Evolutionary conservation across 2,797 vertebrate genomes (phyloP).

Genomic region (Xenentodon cancila): DNA sequence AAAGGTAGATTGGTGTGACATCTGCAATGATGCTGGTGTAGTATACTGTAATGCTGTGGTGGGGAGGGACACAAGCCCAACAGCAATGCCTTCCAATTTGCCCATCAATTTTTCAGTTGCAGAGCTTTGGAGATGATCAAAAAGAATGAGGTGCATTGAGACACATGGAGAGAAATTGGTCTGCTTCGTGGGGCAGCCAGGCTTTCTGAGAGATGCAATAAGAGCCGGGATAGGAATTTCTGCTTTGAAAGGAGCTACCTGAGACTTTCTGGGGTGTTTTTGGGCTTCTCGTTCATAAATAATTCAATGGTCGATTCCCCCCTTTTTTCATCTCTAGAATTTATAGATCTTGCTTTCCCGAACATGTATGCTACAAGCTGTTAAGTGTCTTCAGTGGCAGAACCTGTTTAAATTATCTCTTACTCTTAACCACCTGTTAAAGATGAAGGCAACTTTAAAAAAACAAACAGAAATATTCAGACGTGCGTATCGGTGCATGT

Average conservation of each 20-base stretch:
- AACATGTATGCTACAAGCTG: neutral
- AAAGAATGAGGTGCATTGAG: constrained; percentile 14
- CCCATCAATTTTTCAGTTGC: constrained; percentile 9
- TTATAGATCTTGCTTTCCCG: neutral
- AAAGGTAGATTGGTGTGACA: constrained; percentile 6
- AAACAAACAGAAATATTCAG: neutral
- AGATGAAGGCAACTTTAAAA: neutral
- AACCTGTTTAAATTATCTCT: constrained; percentile 6
- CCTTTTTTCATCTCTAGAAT: constrained; percentile 1
- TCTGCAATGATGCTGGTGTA: constrained; percentile 3
- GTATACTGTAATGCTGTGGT: neutral
- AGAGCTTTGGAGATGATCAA: constrained; percentile 12
- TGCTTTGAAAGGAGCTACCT: neutral
- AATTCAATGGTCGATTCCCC: neutral
- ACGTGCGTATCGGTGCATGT: constrained; percentile 7
- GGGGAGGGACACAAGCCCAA: constrained; percentile 10
- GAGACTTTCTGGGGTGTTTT: neutral
- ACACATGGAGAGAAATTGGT: constrained; percentile 4
- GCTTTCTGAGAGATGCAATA: neutral
- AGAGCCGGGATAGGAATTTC: neutral
- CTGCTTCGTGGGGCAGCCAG: neutral
- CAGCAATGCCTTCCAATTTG: constrained; percentile 23
- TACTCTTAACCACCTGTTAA: constrained; percentile 9
- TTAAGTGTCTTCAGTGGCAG: constrained; percentile 1
- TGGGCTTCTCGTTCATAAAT: neutral